Conservation (phyloP, 2,113 vertebrate genomes). For the Beaufortia kweichowensis region DNA sequence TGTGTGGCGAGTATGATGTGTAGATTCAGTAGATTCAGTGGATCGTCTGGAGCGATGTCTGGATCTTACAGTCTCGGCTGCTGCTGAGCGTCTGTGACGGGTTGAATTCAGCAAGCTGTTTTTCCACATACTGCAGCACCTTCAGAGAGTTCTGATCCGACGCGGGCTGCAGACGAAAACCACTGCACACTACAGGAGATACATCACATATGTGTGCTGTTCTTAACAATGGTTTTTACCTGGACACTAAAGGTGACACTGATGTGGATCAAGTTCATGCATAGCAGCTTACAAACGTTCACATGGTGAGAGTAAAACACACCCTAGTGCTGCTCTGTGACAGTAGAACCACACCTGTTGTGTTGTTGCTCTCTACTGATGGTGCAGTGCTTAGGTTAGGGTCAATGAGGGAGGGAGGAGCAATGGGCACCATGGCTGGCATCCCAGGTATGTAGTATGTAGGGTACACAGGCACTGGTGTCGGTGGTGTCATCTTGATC, state of each 20-base stretch:
- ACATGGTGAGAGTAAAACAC: too few species aligned
- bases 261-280: too few species aligned
- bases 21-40: too few species aligned
- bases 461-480: slow-evolving; percentile 80
- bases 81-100: slow-evolving; percentile 67
- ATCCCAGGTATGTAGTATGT: slow-evolving; percentile 90
- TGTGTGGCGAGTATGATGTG: too few species aligned
- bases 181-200: slow-evolving; percentile 68
- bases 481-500: slow-evolving; percentile 81
- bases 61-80: slow-evolving; percentile 71
- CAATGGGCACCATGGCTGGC: slow-evolving; percentile 84
- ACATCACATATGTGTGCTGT: slow-evolving; percentile 47
- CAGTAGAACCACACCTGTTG: slow-evolving; percentile 59
- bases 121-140: slow-evolving; percentile 76
- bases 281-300: too few species aligned
- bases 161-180: slow-evolving; percentile 64
- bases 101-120: slow-evolving; percentile 75
- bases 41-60: slow-evolving; percentile 15
- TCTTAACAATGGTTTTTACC: too few species aligned
- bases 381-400: slow-evolving; percentile 81
- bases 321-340: slow-evolving; percentile 1
- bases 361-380: slow-evolving; percentile 62
- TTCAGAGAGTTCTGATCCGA: slow-evolving; percentile 74
- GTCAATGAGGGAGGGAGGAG: slow-evolving; percentile 86
- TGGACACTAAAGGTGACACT: too few species aligned